Evolutionary conservation across 2,888 invertebrate genomes (phyloP).

Genomic region (Drosophila lacicola): DNA sequence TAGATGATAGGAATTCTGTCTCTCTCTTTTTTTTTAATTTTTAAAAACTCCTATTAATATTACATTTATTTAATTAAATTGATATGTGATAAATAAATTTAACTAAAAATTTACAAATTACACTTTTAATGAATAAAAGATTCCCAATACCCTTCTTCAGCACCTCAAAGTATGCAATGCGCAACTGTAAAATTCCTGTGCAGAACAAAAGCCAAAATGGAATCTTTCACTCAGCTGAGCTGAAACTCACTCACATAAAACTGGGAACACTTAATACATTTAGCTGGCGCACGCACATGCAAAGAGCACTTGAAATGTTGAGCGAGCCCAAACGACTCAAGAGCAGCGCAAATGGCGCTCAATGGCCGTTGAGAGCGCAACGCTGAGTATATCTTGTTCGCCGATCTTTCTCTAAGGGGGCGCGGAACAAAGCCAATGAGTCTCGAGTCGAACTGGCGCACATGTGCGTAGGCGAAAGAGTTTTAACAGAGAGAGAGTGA

Average conservation of each 20-base stretch:
- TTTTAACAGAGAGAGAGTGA: slow-evolving; percentile 1
- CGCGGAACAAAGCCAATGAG: slow-evolving; percentile 16
- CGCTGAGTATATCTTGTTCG: slow-evolving; percentile 22
- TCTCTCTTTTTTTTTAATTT: too few species aligned
- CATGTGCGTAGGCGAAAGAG: slow-evolving; percentile 47
- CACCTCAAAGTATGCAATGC: slow-evolving; percentile 26
- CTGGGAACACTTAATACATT: slow-evolving; percentile 41
- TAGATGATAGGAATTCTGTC: too few species aligned
- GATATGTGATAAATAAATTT: not conserved
- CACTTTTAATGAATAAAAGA: not conserved
- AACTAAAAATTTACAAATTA: not conserved
- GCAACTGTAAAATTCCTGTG: not conserved
- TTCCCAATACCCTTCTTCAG: not conserved
- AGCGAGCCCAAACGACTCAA: slow-evolving; percentile 9
- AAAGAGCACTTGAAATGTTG: not conserved
- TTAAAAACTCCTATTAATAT: too few species aligned
- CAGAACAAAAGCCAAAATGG: not conserved
- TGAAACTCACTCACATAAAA: slow-evolving; percentile 14
- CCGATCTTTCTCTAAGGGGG: slow-evolving; percentile 11
- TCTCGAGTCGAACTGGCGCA: not conserved
- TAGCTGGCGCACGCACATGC: not conserved
- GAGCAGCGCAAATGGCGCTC: slow-evolving; percentile 34
- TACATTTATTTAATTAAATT: too few species aligned
- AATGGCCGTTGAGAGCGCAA: slow-evolving; percentile 5
- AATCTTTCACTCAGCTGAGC: slow-evolving; percentile 2